Percentiles rank a stretch among this genome's conserved stretches.
phyloP scores from a whole-genome alignment of 2,113 vertebrate genomes.

The Melanocharis versteri region DNA sequence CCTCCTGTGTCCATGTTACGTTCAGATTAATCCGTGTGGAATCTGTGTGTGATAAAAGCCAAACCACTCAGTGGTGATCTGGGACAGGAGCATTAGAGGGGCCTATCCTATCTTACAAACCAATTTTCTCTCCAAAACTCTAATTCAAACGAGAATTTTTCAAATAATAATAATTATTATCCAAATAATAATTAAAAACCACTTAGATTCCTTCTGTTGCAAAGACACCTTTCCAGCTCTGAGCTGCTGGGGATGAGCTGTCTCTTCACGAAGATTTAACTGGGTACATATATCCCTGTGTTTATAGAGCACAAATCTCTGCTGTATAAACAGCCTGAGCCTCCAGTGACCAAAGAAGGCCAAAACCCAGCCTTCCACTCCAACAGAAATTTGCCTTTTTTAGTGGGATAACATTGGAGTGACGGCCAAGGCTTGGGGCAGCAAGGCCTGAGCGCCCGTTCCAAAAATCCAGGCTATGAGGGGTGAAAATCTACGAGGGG shows the following conservation, averaged over 20 bases:
- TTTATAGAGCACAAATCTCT: background rate
- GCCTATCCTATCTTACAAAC: background rate
- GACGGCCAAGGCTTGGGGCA: background rate
- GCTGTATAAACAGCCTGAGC: background rate
- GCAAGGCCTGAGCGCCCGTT: background rate
- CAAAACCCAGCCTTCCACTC: background rate
- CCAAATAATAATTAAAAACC: too few species aligned
- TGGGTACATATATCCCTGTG: accelerated
- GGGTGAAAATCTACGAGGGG: background rate
- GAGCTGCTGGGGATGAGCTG: background rate
- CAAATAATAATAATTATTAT: too few species aligned
- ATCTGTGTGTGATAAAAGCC: background rate
- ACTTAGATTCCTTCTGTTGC: background rate
- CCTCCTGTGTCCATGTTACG: background rate
- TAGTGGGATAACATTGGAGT: background rate
- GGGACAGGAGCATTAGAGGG: background rate
- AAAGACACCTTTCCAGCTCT: background rate
- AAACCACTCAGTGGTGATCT: background rate
- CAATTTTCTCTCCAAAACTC: background rate
- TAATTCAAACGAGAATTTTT: background rate
- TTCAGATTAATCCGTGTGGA: background rate
- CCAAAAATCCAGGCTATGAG: background rate
- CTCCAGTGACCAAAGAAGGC: background rate
- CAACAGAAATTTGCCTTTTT: background rate
- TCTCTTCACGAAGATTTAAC: background rate